Evolutionary conservation across 2,888 invertebrate species (phyloP).

Genomic region (Diploptera punctata): DNA sequence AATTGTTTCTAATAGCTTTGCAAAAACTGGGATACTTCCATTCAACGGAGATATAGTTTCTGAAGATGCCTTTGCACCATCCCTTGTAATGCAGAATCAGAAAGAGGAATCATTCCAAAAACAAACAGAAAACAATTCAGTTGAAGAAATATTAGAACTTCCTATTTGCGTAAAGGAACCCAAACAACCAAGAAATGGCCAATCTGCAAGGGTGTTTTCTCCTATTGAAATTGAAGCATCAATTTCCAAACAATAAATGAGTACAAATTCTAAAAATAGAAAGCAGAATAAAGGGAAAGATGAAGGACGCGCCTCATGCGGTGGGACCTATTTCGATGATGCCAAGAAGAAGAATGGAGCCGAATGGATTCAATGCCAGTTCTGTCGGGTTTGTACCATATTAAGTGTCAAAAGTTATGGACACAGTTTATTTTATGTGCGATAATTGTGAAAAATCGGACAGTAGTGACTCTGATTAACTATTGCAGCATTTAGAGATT

Average conservation of each 20-base stretch:
- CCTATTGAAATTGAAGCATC: background rate
- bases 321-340: constrained; percentile 6
- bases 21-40: constrained; percentile 2
- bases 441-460: too few relatives aligned
- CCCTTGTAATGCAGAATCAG: constrained; percentile 1
- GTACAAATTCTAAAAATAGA: background rate
- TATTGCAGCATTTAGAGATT: too few relatives aligned
- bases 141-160: background rate
- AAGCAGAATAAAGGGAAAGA: background rate
- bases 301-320: background rate
- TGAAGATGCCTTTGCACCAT: constrained; percentile 16
- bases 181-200: too few relatives aligned
- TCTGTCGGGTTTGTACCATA: too few relatives aligned
- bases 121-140: background rate
- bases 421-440: too few relatives aligned
- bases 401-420: too few relatives aligned
- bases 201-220: background rate
- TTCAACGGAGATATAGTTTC: constrained; percentile 13
- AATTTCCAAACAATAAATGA: background rate
- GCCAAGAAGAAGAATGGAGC: background rate
- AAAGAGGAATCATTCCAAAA: background rate
- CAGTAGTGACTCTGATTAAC: too few relatives aligned
- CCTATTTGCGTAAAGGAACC: background rate
- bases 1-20: constrained; percentile 13
- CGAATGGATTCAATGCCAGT: too few relatives aligned